Evolutionary conservation across 2,797 vertebrate species (phyloP).

Genomic region (Botia almorhae): DNA sequence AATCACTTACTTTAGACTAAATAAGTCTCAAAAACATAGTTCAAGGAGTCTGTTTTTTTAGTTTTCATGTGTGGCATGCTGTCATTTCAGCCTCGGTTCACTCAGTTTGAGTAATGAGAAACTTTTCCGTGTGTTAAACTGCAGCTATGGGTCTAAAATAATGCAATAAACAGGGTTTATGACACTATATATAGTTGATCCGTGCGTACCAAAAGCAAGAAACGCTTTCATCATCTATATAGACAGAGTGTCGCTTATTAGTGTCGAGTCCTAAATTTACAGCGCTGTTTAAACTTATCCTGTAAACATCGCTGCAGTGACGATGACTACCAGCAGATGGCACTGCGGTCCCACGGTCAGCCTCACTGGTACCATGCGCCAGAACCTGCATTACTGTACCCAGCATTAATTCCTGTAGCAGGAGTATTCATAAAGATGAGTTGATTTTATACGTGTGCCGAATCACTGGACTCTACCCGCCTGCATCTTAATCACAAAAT

Average conservation of each 20-base stretch:
- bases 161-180: conserved; percentile 5
- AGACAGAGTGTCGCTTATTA: not conserved
- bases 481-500: conserved; percentile 24
- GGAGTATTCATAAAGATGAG: not conserved
- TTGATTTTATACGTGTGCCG: not conserved
- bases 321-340: not conserved
- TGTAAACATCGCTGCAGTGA: not conserved
- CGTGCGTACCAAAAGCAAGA: not conserved
- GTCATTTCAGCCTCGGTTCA: conserved; percentile 3
- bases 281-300: not conserved
- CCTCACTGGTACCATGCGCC: not conserved
- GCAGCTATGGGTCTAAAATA: not conserved
- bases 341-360: not conserved
- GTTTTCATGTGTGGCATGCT: not conserved
- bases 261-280: not conserved
- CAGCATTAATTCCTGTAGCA: not conserved
- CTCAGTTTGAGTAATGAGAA: conserved; percentile 1
- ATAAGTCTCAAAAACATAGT: not conserved
- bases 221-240: not conserved
- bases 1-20: not conserved
- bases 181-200: not conserved
- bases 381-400: not conserved
- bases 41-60: not conserved
- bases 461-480: not conserved
- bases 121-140: conserved; percentile 5